Evolutionary conservation across 2,888 invertebrate species (phyloP), one percentile per base, ranked within the genome.

Genomic region (Philaethria dido): DNA sequence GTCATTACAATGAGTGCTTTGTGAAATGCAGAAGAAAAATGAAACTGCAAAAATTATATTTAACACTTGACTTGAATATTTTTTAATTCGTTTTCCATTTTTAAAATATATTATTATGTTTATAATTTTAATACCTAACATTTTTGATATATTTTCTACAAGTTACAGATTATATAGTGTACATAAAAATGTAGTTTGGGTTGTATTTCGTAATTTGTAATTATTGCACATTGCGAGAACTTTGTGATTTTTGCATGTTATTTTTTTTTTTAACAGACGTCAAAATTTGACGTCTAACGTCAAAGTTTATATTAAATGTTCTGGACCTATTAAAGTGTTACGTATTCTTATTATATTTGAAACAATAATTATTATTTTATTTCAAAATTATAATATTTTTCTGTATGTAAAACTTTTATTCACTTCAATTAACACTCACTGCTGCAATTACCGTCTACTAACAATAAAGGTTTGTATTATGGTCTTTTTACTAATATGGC

Each of bases 131-230:
- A n/a, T n/a, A n/a, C n/a, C n/a, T 52, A 16, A 52, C 1, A 9
- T 29, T 47, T 47, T 33, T 29, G 2, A 63, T 54, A 20, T 54
- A 63, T 54, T 63, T 54, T 54, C 29, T 55, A 33, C 22, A 22
- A 9, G 22, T 11, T 54, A 36, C 54, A 54, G 20, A 36, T 20
- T 63, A 18, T 44, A 45, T 63, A 33, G 54, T 45, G 54, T 29
- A 25, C 6, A 36, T 36, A n/a, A 16, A 22, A 25, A 42, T 39
- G 45, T 57, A 63, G 54, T 20, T 45, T 63, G 44, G 54, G 63
- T 54, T 33, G 9, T 54, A 45, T 25, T 8, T 48, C 25, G 39
- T 62, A 18, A 20, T 54, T 13, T 18, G n/a, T 14, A n/a, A 9
- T 54, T 18, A 33, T 39, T 57, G 42, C 42, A 57, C 25, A 5